Base-by-base conservation (phyloP, 2,113 vertebrate genomes). In the Thalassoma bifasciatum region DNA sequence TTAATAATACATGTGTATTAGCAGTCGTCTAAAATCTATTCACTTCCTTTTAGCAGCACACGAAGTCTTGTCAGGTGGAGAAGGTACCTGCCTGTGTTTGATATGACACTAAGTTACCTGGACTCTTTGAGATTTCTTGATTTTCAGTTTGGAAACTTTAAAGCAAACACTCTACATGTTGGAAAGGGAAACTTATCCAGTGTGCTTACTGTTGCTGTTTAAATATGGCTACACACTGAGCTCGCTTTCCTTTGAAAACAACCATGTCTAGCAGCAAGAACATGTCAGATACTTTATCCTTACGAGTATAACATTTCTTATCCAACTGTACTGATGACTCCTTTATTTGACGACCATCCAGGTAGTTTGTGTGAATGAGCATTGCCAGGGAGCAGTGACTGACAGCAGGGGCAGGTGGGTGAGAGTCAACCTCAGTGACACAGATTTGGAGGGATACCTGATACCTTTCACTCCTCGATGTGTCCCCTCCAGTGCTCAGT, bases 331-430 rank as follows among this genome's bases (percentile, higher is more conserved):
- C 24, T 53, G 12, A 22, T 24, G 36, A 11, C 16, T 5, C 42
- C 46, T 11, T 14, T 53, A 1, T 17, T 30, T 42, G 26, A 69
- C 59, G 13, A 21, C 26, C 56, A 66, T 60, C 58, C 72, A 66
- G 77, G 68, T 76, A 1, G 11, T 42, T 0, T n/a, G 38, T 54
- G 72, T 78, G 13, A 21, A 51, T 13, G 54, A 61, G 51, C 47
- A 44, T 2, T 8, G 8, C 38, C 34, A 24, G 51, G 36, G 47
- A 19, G 54, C 60, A 34, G 63, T 84, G 87, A 91, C 11, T 88
- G 89, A 87, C 90, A 87, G 86, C 66, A 26, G 66, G 64, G 77
- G 83, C 86, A 77, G 86, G 77, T 89, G 87, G 82, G 72, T 58
- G 21, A 42, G 22, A 76, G 30, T 77, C 53, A 22, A 51, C 30